phyloP scores from a whole-genome alignment of 2,888 invertebrate genomes.

The Hirudinaria manillensis region DNA sequence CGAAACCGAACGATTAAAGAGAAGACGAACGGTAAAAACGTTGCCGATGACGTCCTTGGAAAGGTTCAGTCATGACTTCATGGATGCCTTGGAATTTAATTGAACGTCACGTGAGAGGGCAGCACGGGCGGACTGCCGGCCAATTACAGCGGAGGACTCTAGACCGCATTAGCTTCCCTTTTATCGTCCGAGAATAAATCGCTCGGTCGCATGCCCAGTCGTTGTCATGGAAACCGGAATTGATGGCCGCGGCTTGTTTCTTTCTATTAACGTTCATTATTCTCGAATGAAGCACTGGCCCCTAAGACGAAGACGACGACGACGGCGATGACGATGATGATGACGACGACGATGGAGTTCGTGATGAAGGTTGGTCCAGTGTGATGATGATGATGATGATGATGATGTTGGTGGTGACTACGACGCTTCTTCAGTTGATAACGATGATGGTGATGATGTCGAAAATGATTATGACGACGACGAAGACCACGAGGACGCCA shows the following conservation, averaged over 20 bases:
- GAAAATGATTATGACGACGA: not conserved
- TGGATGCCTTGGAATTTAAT: too few relatives aligned
- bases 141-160: too few relatives aligned
- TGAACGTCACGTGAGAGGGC: too few relatives aligned
- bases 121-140: too few relatives aligned
- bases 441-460: not conserved
- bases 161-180: slow-evolving; percentile 2
- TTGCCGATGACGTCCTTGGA: too few relatives aligned
- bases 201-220: slow-evolving; percentile 6
- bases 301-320: too few relatives aligned
- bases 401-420: not conserved
- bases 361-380: not conserved
- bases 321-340: not conserved
- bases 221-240: slow-evolving; percentile 17
- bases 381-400: not conserved
- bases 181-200: slow-evolving; percentile 18
- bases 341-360: not conserved
- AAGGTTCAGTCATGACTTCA: too few relatives aligned
- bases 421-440: not conserved
- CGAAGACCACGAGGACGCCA: not conserved
- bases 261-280: slow-evolving; percentile 19
- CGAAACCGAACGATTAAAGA: too few relatives aligned
- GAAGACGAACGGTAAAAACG: too few relatives aligned
- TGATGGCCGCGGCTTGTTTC: slow-evolving; percentile 13
- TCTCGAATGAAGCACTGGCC: too few relatives aligned